phyloP scores from a whole-genome alignment of 2,113 vertebrate genomes.

The Pantherophis guttatus region DNA sequence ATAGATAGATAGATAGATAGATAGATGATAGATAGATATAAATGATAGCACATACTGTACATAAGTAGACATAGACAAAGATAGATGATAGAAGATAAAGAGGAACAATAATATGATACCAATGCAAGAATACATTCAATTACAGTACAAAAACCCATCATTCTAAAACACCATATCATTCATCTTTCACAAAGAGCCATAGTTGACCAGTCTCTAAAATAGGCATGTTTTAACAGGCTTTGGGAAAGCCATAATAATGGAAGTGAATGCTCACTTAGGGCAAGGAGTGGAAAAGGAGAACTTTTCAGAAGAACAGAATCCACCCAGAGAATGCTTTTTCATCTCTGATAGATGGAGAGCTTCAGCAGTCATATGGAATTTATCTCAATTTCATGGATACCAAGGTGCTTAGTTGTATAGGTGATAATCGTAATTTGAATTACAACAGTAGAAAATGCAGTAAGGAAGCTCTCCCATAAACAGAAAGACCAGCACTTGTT shows the following conservation, averaged over 20 bases:
- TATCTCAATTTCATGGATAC: neutral
- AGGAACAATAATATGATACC: neutral
- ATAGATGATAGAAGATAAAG: neutral
- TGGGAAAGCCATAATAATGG: neutral
- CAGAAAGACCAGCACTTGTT: neutral
- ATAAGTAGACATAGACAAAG: neutral
- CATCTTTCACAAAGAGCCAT: neutral
- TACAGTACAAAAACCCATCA: neutral
- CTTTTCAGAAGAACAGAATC: neutral
- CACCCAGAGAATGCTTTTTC: neutral
- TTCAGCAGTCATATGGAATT: neutral
- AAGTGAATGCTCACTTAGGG: neutral
- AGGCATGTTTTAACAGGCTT: neutral
- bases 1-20: too few species aligned
- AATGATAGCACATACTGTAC: too few species aligned
- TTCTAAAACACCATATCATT: neutral
- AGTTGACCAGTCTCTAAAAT: neutral
- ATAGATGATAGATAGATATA: neutral
- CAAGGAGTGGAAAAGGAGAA: neutral
- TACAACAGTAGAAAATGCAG: neutral
- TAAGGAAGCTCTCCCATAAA: neutral
- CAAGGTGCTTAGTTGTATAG: neutral
- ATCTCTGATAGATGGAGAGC: neutral
- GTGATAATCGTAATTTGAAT: neutral
- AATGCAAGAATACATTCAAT: neutral